Evolutionary conservation across 2,888 invertebrate genomes (phyloP).

Genomic region (Cryptops parisi): DNA sequence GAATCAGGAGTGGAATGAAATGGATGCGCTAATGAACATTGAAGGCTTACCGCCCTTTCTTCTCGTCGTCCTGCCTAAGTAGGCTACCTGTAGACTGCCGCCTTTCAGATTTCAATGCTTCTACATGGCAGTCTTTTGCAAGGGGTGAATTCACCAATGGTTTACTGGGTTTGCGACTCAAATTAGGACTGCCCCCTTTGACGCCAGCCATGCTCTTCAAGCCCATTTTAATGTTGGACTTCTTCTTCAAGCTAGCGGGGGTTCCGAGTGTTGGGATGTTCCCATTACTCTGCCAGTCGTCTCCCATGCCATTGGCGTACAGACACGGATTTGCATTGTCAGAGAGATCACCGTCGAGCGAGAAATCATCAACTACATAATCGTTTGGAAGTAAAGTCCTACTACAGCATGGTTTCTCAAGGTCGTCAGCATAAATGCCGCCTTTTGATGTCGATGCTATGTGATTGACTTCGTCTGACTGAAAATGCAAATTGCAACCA

Average conservation of each 20-base stretch:
- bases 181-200: slow-evolving; percentile 2
- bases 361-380: neutral
- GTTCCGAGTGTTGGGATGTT: neutral
- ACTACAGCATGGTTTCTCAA: slow-evolving; percentile 6
- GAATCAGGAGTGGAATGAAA: neutral
- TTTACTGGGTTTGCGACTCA: neutral
- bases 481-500: neutral
- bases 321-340: neutral
- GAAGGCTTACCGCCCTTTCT: slow-evolving; percentile 14
- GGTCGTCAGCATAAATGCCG: slow-evolving; percentile 1
- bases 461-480: slow-evolving; percentile 7
- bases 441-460: slow-evolving; percentile 11
- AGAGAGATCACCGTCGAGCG: neutral
- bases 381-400: neutral
- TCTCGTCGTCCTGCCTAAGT: slow-evolving; percentile 11
- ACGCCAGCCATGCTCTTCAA: slow-evolving; percentile 7
- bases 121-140: slow-evolving; percentile 5
- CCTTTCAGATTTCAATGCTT: slow-evolving; percentile 4
- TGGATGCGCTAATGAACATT: neutral
- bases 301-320: neutral
- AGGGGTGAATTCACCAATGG: slow-evolving; percentile 1
- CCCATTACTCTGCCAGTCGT: neutral
- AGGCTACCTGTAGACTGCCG: slow-evolving; percentile 13
- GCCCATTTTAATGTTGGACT: slow-evolving; percentile 7
- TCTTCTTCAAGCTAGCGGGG: neutral